phyloP scores from a whole-genome alignment of 2,888 invertebrate genomes.

The Agrochola lota region DNA sequence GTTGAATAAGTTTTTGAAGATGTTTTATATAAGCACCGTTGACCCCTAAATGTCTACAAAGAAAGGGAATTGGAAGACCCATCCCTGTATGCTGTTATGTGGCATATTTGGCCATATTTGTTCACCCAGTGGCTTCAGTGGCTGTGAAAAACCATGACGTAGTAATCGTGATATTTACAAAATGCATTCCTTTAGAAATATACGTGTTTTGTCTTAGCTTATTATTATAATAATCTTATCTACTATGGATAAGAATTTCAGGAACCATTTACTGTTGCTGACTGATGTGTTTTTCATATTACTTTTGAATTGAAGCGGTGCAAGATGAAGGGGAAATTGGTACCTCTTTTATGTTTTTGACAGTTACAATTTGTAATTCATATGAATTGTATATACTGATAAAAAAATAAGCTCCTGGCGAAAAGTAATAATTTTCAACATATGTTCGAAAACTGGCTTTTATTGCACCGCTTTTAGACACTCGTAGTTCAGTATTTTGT shows the following conservation, averaged over 20 bases:
- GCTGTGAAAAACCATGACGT: slow-evolving; percentile 68
- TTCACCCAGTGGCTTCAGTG: slow-evolving; percentile 62
- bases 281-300: slow-evolving; percentile 26
- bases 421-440: not conserved
- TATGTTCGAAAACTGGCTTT: not conserved
- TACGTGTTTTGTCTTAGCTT: slow-evolving; percentile 25
- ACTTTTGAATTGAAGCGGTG: slow-evolving; percentile 5
- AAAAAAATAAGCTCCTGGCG: not conserved
- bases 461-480: not conserved
- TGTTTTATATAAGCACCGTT: slow-evolving; percentile 28
- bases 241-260: slow-evolving; percentile 11
- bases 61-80: slow-evolving; percentile 15
- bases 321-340: not conserved
- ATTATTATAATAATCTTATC: slow-evolving; percentile 7
- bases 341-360: not conserved
- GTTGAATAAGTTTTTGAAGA: slow-evolving; percentile 23
- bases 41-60: slow-evolving; percentile 22
- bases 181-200: slow-evolving; percentile 63
- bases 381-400: not conserved
- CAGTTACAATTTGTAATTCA: not conserved
- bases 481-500: not conserved
- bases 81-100: slow-evolving; percentile 34
- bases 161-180: slow-evolving; percentile 58
- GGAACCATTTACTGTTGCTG: slow-evolving; percentile 21
- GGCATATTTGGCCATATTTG: slow-evolving; percentile 50